These are phyloP conservation scores for Coelopa frigida DNA, from an alignment of 1,140 invertebrate species.

Conservation along the genomic window DNA sequence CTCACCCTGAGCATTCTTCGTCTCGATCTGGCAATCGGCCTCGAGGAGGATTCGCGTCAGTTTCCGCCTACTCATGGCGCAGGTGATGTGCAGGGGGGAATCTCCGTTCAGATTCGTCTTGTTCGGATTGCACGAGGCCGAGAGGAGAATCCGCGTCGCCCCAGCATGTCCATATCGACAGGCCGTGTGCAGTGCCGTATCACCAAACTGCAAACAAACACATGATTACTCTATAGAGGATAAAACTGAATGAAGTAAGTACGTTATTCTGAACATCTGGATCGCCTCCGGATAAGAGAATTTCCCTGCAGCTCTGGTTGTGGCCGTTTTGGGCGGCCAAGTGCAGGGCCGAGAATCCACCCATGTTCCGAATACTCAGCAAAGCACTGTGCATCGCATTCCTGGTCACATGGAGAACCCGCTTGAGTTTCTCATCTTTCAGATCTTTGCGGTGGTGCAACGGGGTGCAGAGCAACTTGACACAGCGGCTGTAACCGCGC, in stretches of 20 bases:
- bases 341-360: conserved; percentile 88
- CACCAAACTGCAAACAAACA: conserved; percentile 73
- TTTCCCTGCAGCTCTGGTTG: conserved; percentile 86
- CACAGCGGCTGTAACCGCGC: conserved; percentile 84
- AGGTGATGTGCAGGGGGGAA: conserved; percentile 85
- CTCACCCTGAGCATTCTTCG: conserved; percentile 88
- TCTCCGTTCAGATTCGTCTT: conserved; percentile 96
- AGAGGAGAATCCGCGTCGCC: conserved; percentile 87
- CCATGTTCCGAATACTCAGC: conserved; percentile 70
- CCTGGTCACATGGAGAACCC: conserved; percentile 16
- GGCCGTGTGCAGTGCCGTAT: conserved; percentile 90
- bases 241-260: conserved; percentile 17
- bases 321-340: conserved; percentile 93
- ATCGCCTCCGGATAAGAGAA: conserved; percentile 78
- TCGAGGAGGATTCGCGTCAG: conserved; percentile 85
- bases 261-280: conserved; percentile 89
- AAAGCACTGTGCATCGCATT: conserved; percentile 61
- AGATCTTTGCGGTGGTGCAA: conserved; percentile 16
- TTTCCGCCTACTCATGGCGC: conserved; percentile 88
- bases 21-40: conserved; percentile 67
- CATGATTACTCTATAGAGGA: conserved; percentile 8
- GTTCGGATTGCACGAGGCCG: conserved; percentile 76
- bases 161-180: conserved; percentile 93
- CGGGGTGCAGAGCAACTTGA: conserved; percentile 63
- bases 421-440: conserved; percentile 8